Evolutionary conservation across 2,797 vertebrate genomes (phyloP).

Genomic region (Microhierax caerulescens): DNA sequence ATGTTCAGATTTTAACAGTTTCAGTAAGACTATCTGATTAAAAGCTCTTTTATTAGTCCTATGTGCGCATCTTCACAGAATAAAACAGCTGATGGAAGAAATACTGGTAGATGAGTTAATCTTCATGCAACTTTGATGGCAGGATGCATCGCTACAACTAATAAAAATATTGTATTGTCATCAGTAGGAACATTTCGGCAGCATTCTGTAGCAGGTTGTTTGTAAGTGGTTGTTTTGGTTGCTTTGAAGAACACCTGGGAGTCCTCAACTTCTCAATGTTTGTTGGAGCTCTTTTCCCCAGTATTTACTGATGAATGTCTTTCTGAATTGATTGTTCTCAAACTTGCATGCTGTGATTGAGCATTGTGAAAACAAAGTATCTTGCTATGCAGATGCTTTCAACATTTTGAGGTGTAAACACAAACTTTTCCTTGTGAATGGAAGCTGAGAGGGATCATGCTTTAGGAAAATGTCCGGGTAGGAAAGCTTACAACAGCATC

Average conservation of each 20-base stretch:
- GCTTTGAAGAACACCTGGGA: not conserved
- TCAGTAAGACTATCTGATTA: accelerated
- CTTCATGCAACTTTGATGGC: not conserved
- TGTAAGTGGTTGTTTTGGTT: not conserved
- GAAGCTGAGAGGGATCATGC: accelerated
- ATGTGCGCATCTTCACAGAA: accelerated
- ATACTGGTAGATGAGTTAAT: accelerated
- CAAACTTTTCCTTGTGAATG: not conserved
- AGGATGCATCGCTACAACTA: accelerated
- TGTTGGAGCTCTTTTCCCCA: not conserved
- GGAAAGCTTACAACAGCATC: not conserved
- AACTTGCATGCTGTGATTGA: accelerated
- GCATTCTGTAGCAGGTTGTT: not conserved
- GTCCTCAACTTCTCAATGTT: accelerated
- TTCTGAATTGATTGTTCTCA: not conserved
- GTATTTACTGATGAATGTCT: too few species aligned
- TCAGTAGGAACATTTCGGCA: accelerated
- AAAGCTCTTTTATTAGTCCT: accelerated
- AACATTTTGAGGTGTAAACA: accelerated
- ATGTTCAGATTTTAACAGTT: not conserved
- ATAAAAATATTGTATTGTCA: accelerated
- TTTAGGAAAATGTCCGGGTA: not conserved
- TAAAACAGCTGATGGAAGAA: accelerated
- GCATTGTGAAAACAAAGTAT: not conserved
- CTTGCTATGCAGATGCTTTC: not conserved